phyloP scores from a whole-genome alignment of 2,797 vertebrate species.

The Cottoperca gobio region DNA sequence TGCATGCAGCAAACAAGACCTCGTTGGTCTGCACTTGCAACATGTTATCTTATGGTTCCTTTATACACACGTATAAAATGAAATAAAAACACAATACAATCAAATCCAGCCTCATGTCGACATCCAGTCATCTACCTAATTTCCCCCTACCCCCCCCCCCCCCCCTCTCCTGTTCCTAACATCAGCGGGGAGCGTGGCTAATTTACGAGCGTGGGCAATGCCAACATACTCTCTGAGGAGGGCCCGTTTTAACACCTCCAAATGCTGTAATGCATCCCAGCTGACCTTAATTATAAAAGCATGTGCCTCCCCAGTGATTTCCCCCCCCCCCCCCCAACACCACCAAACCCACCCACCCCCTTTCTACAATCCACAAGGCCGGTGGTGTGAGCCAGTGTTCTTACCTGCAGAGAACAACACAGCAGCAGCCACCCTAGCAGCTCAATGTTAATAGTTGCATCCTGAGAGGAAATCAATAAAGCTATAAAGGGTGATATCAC shows the following conservation, averaged over 20 bases:
- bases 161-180: constrained; percentile 59
- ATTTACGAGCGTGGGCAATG: constrained; percentile 86
- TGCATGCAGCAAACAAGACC: constrained; percentile 5
- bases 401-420: constrained; percentile 84
- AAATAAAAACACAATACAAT: constrained; percentile 60
- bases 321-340: constrained; percentile 27
- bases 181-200: constrained; percentile 81
- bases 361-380: constrained; percentile 66
- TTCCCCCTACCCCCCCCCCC: background rate
- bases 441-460: constrained; percentile 88
- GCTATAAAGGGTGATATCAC: constrained; percentile 88
- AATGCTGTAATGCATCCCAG: constrained; percentile 90
- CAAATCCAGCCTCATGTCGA: constrained; percentile 56
- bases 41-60: constrained; percentile 36
- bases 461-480: constrained; percentile 89
- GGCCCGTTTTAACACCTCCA: constrained; percentile 88
- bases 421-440: constrained; percentile 73
- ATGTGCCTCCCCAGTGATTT: constrained; percentile 78
- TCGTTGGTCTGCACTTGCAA: constrained; percentile 25
- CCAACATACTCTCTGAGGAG: constrained; percentile 87
- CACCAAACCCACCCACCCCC: too few species aligned
- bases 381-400: constrained; percentile 73
- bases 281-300: constrained; percentile 91
- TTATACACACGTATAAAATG: constrained; percentile 39
- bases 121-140: constrained; percentile 53